A percentile compares a stretch with the other conserved stretches of the same genome.
Conservation (phyloP, 2,888 invertebrate species). For the Lithophane semibrunnea region DNA sequence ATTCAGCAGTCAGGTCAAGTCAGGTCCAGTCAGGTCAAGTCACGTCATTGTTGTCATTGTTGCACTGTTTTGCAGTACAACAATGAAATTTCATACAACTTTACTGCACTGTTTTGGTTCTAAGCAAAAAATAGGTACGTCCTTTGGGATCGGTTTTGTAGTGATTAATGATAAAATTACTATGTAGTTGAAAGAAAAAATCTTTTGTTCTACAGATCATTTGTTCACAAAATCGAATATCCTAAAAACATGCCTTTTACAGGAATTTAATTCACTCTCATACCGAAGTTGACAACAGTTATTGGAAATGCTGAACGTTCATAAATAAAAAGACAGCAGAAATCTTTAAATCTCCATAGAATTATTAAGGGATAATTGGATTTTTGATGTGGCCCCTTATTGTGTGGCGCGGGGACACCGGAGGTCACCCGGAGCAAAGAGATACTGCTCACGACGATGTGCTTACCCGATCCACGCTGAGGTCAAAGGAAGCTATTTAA, state of each 20-base stretch:
- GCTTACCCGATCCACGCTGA: slow-evolving; percentile 20
- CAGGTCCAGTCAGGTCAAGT: no score
- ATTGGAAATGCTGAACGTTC: slow-evolving; percentile 72
- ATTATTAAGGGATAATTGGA: slow-evolving; percentile 71
- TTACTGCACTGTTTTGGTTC: no score
- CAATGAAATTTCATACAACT: no score
- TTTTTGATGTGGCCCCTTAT: slow-evolving; percentile 60
- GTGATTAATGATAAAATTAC: no score
- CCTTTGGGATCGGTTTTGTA: no score
- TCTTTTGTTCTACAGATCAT: not conserved
- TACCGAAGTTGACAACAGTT: slow-evolving; percentile 72
- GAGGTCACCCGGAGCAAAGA: slow-evolving; percentile 31
- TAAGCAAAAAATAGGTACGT: no score
- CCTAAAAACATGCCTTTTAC: slow-evolving; percentile 38
- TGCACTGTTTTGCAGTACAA: no score
- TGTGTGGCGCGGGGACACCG: slow-evolving; percentile 29
- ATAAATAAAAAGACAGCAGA: slow-evolving; percentile 71
- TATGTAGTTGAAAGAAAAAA: no score
- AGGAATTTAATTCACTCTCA: slow-evolving; percentile 72
- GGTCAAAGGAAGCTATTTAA: slow-evolving; percentile 44
- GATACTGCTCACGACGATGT: slow-evolving; percentile 29
- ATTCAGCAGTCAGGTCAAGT: no score
- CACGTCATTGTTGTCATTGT: no score
- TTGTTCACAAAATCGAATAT: slow-evolving; percentile 15
- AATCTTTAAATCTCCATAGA: slow-evolving; percentile 63